Evolutionary conservation across 2,113 vertebrate species (phyloP).

Genomic region (Euleptes europaea): DNA sequence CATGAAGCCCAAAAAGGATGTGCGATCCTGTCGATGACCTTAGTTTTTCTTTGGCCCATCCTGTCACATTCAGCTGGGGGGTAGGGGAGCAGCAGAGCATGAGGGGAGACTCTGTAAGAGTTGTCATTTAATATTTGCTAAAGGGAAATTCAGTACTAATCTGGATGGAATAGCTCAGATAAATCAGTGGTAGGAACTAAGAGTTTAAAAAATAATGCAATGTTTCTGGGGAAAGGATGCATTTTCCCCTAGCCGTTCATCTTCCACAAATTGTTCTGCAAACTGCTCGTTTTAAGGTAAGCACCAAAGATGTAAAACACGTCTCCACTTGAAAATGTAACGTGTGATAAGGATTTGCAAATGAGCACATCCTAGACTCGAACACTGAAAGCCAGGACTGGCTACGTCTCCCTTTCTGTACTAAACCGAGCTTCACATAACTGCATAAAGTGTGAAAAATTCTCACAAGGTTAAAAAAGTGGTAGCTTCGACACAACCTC

Average conservation of each 20-base stretch:
- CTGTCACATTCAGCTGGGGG: no score
- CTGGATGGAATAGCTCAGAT: neutral
- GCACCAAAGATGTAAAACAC: neutral
- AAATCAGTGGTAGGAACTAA: neutral
- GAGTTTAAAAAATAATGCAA: neutral
- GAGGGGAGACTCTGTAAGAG: neutral
- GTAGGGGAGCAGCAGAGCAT: neutral
- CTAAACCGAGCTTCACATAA: no score
- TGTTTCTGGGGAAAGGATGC: neutral
- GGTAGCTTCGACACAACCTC: no score
- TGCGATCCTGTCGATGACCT: neutral
- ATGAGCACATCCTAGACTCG: neutral
- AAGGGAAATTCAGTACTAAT: neutral
- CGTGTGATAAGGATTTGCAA: neutral
- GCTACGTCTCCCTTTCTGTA: no score
- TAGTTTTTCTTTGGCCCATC: neutral
- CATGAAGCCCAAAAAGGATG: neutral
- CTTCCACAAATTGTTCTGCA: neutral
- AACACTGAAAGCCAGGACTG: neutral
- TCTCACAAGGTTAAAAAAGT: no score
- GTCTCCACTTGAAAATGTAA: neutral
- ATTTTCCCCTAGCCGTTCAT: neutral
- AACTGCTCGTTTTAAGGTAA: neutral
- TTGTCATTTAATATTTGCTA: neutral
- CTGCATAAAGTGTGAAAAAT: no score